Evolutionary conservation across 2,113 vertebrate genomes (phyloP), one percentile per base, ranked within the genome.

Genomic region (Proterorhinus semilunaris): DNA sequence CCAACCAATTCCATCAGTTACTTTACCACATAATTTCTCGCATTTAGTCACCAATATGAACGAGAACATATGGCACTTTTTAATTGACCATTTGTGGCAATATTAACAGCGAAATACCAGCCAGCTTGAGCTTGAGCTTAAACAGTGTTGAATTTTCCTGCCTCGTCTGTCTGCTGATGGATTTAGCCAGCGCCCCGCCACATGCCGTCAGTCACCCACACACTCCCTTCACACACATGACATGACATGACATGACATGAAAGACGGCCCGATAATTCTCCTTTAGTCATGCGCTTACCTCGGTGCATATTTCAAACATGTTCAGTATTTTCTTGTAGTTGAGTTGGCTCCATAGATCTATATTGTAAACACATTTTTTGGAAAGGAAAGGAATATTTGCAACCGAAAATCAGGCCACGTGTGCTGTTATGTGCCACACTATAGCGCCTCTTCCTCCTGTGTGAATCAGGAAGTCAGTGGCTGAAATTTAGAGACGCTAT

Each of bases 221-320:
- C 64, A 44, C 12, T 68, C 46, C 50, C 64, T 67, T 74, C 71
- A 63, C 68, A 75, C 57, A 46, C 63, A 59, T 75, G 36, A 80
- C 75, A 79, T 55, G 74, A 71, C 49, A 53, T 53, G 52, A 51
- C 76, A 81, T 10, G 47, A 75, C 80, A 70, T 83, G 62, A 80
- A 83, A 76, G 62, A 72, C 27, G 27, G 27, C 27, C 27, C 27
- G 3, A 5, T 36, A 36, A 36, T 36, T 36, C 27, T 36, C 2
- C 27, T 36, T 36, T 36, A 36, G 4, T 3, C 27, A 36, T 36
- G 27, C 27, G 4, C 3, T 3, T 36, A 36, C 2, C 27, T 36
- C 27, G 27, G 27, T 36, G 27, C 27, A 36, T 36, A 36, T 36
- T 36, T 36, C 27, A 36, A 36, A 36, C 27, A 36, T 36, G 27